phyloP scores from a whole-genome alignment of 1,140 invertebrate species.

The Drosophila ironensis region DNA sequence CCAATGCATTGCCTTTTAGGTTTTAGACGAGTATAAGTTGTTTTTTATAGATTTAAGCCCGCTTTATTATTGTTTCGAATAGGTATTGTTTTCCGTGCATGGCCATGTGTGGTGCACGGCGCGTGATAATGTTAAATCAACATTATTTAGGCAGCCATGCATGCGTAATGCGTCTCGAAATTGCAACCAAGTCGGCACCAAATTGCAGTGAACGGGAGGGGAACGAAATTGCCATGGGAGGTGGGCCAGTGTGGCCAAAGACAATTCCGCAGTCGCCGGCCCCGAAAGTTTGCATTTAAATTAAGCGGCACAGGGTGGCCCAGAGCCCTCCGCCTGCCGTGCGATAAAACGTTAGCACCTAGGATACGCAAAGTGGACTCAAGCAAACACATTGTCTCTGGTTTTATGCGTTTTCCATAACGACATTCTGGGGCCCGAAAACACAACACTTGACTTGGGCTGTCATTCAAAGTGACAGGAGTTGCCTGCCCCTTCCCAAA shows the following conservation, averaged over 20 bases:
- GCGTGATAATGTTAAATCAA: conserved; percentile 81
- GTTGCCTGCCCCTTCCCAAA: conserved; percentile 1
- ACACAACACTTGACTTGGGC: conserved; percentile 68
- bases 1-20: too few species aligned
- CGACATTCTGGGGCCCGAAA: conserved; percentile 44
- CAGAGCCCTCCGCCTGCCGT: background rate
- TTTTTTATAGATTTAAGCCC: too few species aligned
- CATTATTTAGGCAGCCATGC: conserved; percentile 80
- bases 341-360: conserved; percentile 71
- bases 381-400: conserved; percentile 62
- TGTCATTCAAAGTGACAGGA: conserved; percentile 75
- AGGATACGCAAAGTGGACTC: conserved; percentile 19
- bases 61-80: too few species aligned
- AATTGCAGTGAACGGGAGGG: background rate
- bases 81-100: background rate
- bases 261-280: conserved; percentile 62
- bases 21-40: too few species aligned
- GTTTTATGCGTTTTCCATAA: conserved; percentile 76
- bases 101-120: conserved; percentile 10
- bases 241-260: conserved; percentile 48
- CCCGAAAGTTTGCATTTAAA: conserved; percentile 71
- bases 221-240: too few species aligned
- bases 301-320: conserved; percentile 57
- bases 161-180: conserved; percentile 80
- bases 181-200: conserved; percentile 39